These are phyloP conservation scores for Diarsia rubi DNA, from an alignment of 2,888 invertebrate genomes.

Conservation along the genomic window DNA sequence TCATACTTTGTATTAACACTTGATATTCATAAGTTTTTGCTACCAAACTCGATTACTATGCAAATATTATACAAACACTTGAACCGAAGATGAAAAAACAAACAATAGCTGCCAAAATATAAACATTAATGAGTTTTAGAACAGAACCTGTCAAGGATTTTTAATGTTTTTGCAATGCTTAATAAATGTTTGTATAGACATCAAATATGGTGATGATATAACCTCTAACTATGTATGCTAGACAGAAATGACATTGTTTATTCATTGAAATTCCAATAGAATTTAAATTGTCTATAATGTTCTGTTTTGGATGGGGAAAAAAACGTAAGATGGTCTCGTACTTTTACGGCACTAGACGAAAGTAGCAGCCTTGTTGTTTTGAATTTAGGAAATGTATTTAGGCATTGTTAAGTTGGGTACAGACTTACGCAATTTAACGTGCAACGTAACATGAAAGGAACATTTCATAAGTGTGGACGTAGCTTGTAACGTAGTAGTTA, in stretches of 20 bases:
- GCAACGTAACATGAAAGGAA: too few relatives aligned
- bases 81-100: conserved; percentile 6
- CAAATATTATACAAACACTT: conserved; percentile 25
- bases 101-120: conserved; percentile 27
- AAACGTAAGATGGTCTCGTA: background rate
- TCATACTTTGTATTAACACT: conserved; percentile 21
- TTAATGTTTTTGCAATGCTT: conserved; percentile 2
- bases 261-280: conserved; percentile 34
- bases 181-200: conserved; percentile 4
- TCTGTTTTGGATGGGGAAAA: background rate
- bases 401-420: too few relatives aligned
- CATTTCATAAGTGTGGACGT: too few relatives aligned
- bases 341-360: background rate
- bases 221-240: conserved; percentile 15
- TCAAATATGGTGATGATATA: conserved; percentile 25
- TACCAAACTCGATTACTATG: conserved; percentile 22
- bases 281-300: conserved; percentile 37
- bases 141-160: conserved; percentile 16
- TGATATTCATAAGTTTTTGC: conserved; percentile 45
- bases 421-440: too few relatives aligned
- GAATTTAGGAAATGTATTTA: background rate
- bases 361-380: background rate
- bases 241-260: conserved; percentile 13
- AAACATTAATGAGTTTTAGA: background rate
- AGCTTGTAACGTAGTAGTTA: too few relatives aligned